Base-by-base conservation (phyloP, 2,797 vertebrate species). In the Pangasius sanitwongsei region DNA sequence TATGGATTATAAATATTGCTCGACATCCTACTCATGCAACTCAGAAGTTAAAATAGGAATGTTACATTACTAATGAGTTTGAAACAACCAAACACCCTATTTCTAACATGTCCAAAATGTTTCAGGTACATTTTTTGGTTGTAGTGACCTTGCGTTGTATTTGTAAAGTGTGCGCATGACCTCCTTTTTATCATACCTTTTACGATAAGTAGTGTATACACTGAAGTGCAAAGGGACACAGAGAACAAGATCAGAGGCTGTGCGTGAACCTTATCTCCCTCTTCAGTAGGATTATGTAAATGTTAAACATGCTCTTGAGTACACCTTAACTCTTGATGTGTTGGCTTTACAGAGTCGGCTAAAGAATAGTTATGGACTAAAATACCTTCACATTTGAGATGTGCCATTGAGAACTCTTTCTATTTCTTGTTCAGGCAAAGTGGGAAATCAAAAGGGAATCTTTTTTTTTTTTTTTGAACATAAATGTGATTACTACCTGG, bases 231-330 rank as follows among this genome's bases (percentile, higher is more conserved):
- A 90, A 86, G 74, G 87, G 90, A 91, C 90, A 70, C 67, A 82
- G 84, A 92, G 87, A 91, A 37, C 77, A 86, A 88, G 90, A 93
- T 92, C 91, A 94, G 92, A 94, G 91, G 92, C 88, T 93, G 94
- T 92, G 88, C 92, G 90, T 89, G 89, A 93, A 93, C 67, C 87
- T 94, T 95, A 96, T 96, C 95, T 92, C 37, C 16, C 88, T 87
- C 86, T 92, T 69, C 92, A 90, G 92, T 92, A 93, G 93, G 94
- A 91, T 94, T 95, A 94, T 95, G 94, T 94, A 95, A 95, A 95
- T 94, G 92, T 89, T 83, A 86, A 90, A 86, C 81, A 91, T 89
- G 77, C 87, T 91, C 44, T 85, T 82, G 65, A 78, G 85, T 63
- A 37, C 57, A 82, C 78, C 77, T 70, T 65, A 53, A 74, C 44